Conservation (phyloP, 2,797 vertebrate genomes). For the Simalia tracyae region DNA sequence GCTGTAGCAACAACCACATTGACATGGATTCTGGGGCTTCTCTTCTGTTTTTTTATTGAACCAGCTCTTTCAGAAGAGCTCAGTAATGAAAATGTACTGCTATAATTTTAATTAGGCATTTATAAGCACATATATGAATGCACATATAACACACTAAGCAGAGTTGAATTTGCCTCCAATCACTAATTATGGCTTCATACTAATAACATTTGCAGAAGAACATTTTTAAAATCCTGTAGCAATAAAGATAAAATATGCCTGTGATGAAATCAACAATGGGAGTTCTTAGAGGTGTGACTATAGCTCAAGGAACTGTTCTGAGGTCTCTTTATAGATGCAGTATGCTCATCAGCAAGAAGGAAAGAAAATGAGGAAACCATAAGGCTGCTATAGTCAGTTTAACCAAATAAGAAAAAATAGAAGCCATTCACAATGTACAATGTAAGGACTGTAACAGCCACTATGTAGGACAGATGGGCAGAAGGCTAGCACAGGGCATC, state of each 20-base stretch:
- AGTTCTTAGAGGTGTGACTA: neutral
- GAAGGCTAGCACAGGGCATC: too few species aligned
- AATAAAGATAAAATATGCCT: neutral
- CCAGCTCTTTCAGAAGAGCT: conserved; percentile 16
- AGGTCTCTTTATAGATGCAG: neutral
- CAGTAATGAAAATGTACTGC: conserved; percentile 6
- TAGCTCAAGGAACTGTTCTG: neutral
- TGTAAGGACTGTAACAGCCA: too few species aligned
- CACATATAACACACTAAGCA: neutral
- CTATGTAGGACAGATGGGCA: too few species aligned
- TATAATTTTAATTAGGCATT: conserved; percentile 34
- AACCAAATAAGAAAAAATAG: too few species aligned
- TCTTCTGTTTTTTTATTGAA: neutral
- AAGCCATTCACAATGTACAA: too few species aligned
- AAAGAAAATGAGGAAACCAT: neutral
- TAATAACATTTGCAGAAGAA: conserved; percentile 24
- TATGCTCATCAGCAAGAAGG: neutral
- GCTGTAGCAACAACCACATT: neutral
- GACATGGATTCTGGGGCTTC: neutral
- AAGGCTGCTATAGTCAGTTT: neutral
- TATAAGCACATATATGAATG: neutral
- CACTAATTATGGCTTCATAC: conserved; percentile 43
- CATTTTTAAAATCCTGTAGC: conserved; percentile 2
- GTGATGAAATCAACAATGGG: neutral
- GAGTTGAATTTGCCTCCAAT: conserved; percentile 31